phyloP scores from a whole-genome alignment of 2,113 vertebrate species.

The Empidonax traillii region DNA sequence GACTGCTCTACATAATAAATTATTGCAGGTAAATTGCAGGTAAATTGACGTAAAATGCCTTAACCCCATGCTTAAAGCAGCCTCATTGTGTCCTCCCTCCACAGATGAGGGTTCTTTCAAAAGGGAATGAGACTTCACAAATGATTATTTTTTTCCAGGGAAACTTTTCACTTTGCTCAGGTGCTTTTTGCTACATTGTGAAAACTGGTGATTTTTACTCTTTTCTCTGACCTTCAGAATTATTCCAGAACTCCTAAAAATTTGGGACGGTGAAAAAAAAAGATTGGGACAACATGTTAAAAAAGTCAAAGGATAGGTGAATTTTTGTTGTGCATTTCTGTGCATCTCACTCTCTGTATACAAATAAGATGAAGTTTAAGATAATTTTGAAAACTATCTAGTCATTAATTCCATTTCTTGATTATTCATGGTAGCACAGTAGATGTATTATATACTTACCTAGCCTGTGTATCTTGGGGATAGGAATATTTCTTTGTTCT shows the following conservation, averaged over 20 bases:
- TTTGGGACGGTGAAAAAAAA: neutral
- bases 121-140: neutral
- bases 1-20: neutral
- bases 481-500: neutral
- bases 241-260: neutral
- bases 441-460: neutral
- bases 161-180: neutral
- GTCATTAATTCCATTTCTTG: neutral
- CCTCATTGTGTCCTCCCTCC: neutral
- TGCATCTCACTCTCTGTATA: neutral
- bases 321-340: neutral
- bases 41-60: neutral
- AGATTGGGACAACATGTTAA: neutral
- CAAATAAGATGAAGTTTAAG: neutral
- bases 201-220: neutral
- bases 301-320: neutral
- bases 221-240: neutral
- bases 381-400: neutral
- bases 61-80: neutral
- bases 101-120: neutral
- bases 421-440: neutral
- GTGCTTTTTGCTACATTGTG: accelerated
- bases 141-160: neutral
- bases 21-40: neutral
- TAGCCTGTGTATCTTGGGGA: neutral